A percentile compares a stretch with the other conserved stretches of the same genome.
phyloP scores from a whole-genome alignment of 2,888 invertebrate species.

The Metellina segmentata region DNA sequence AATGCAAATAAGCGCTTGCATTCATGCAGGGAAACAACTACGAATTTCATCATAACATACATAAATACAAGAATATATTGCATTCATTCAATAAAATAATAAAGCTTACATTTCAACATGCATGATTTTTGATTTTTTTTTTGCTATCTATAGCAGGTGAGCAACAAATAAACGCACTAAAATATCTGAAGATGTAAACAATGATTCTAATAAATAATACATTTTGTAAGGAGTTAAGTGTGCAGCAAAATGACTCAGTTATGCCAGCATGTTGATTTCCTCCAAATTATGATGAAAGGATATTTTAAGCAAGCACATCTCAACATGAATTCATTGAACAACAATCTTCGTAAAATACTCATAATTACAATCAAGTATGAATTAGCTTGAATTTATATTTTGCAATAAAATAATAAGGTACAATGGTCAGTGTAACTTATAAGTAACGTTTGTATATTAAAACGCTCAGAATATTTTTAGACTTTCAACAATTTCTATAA shows the following conservation, averaged over 20 bases:
- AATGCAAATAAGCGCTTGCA: conserved; percentile 64
- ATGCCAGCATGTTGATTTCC: neutral
- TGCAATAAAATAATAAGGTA: neutral
- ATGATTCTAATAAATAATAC: conserved; percentile 75
- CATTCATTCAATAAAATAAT: conserved; percentile 47
- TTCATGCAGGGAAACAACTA: conserved; percentile 32
- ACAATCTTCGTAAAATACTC: neutral
- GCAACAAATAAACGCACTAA: conserved; percentile 63
- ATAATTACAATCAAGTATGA: conserved; percentile 19
- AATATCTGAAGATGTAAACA: conserved; percentile 66
- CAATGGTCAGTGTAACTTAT: neutral
- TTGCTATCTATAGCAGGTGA: conserved; percentile 6
- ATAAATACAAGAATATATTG: conserved; percentile 70
- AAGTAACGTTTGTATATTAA: conserved; percentile 16
- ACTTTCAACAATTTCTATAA: conserved; percentile 50
- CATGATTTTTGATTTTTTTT: conserved; percentile 61
- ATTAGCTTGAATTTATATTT: neutral
- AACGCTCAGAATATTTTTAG: conserved; percentile 26
- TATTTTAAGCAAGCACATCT: conserved; percentile 2
- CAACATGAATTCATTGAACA: neutral
- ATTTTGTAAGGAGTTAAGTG: conserved; percentile 56
- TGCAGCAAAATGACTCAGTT: conserved; percentile 62
- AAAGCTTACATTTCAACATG: conserved; percentile 58
- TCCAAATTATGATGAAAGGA: no score
- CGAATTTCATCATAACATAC: conserved; percentile 46